Conservation (phyloP, 2,888 invertebrate genomes). For the Drymonia ruficornis region DNA sequence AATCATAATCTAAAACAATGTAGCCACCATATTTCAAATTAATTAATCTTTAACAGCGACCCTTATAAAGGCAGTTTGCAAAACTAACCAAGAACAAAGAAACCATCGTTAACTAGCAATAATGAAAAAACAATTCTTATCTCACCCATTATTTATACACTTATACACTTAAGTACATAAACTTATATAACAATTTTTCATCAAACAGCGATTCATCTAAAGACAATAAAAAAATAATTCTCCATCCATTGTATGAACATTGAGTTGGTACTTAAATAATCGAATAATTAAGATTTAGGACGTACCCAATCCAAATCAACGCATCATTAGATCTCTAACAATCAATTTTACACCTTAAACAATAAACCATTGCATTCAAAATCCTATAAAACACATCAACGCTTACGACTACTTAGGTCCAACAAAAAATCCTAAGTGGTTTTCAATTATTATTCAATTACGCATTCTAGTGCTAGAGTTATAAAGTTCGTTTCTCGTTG, state of each 20-base stretch:
- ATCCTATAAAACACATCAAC: conserved; percentile 1
- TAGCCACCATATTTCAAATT: no score
- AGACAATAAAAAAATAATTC: conserved; percentile 23
- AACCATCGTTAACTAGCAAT: background rate
- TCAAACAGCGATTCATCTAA: conserved; percentile 19
- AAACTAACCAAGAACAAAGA: background rate
- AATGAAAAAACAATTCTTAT: background rate
- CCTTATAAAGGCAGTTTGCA: no score
- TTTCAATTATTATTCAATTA: conserved; percentile 13
- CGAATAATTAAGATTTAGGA: conserved; percentile 33
- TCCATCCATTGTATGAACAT: conserved; percentile 27
- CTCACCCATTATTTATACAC: conserved; percentile 11
- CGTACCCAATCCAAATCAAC: conserved; percentile 21
- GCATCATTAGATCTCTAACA: conserved; percentile 15
- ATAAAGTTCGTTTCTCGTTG: conserved; percentile 27
- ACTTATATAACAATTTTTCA: conserved; percentile 16
- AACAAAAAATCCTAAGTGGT: conserved; percentile 13
- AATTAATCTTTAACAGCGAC: no score
- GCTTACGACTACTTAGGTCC: conserved; percentile 16
- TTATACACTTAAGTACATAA: conserved; percentile 13
- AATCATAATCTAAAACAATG: no score
- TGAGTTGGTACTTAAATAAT: conserved; percentile 32
- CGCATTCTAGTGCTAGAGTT: conserved; percentile 6
- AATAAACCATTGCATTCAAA: background rate
- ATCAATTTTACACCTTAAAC: conserved; percentile 22